Evolutionary conservation across 2,797 vertebrate genomes (phyloP), one percentile per base, ranked within the genome.

Genomic region (Sebastiscus albofasciatus): DNA sequence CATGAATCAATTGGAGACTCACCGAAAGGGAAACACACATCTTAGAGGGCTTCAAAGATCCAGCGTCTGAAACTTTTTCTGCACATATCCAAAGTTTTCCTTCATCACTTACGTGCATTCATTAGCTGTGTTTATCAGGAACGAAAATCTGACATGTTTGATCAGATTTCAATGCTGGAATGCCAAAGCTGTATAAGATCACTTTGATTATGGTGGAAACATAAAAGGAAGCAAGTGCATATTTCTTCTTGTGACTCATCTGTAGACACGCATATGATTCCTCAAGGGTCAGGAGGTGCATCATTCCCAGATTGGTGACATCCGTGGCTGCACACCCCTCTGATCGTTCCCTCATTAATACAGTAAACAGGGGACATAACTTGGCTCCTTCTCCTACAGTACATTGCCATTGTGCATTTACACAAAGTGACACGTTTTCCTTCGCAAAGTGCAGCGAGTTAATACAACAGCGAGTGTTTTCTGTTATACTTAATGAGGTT

Each of bases 401-500:
- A 14, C 56, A 33, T 54, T 54, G 13, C 26, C 34, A 16, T 22
- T 12, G 52, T 33, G 65, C 46, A 72, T 75, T 77, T 24, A 59
- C 7, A 27, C 22, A 39, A 58, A 81, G 72, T 75, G 39, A 36
- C 52, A 64, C 74, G 67, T 67, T 82, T 84, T 79, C 54, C 52
- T 22, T 76, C 31, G n/a, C n/a, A 46, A 65, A 56, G 11, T 71
- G 27, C 12, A 66, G 8, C 2, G 8, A 65, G 29, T 67, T 67
- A 66, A 80, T 66, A n/a, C 12, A 69, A 42, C 58, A 56, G 67
- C 56, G 56, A 70, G 36, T 76, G 81, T 75, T 61, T 36, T 60
- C 24, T 31, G 4, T 66, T 79, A 64, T 7, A 27, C 80, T 31
- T 89, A 88, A 92, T 85, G 84, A 89, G 83, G 78, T 87, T 90